Evolutionary conservation across 1,140 invertebrate genomes (phyloP).

Genomic region (Drosophila albomicans): DNA sequence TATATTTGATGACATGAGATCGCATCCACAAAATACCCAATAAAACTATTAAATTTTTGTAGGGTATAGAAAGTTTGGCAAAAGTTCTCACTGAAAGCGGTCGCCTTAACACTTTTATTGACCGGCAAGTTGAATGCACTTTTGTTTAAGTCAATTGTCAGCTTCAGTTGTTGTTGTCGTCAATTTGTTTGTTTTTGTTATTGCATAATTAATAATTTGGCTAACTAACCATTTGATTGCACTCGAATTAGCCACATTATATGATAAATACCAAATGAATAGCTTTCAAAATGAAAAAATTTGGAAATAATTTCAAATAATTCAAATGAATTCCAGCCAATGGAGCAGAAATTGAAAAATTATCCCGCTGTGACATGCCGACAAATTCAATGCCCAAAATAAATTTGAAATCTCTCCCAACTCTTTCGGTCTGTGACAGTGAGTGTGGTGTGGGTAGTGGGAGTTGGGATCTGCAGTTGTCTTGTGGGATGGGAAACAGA

Average conservation of each 20-base stretch:
- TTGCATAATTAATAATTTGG: slow-evolving; percentile 24
- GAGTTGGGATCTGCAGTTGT: not conserved
- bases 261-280: not conserved
- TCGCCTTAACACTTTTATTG: slow-evolving; percentile 42
- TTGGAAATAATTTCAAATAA: slow-evolving; percentile 29
- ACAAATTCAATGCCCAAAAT: slow-evolving; percentile 63
- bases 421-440: slow-evolving; percentile 29
- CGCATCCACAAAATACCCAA: slow-evolving; percentile 1
- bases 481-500: not conserved
- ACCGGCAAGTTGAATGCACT: slow-evolving; percentile 42
- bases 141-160: slow-evolving; percentile 29
- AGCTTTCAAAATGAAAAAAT: not conserved
- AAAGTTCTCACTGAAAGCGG: slow-evolving; percentile 31
- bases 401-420: slow-evolving; percentile 45
- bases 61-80: slow-evolving; percentile 13
- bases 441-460: not conserved
- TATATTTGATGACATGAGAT: not conserved
- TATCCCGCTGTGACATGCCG: slow-evolving; percentile 30
- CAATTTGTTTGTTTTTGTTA: not conserved
- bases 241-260: slow-evolving; percentile 24
- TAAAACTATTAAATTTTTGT: not conserved
- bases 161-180: not conserved
- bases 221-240: slow-evolving; percentile 20
- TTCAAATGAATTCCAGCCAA: slow-evolving; percentile 23
- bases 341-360: slow-evolving; percentile 39